Evolutionary conservation across 2,797 vertebrate species (phyloP).

Genomic region (Sciurus vulgaris): DNA sequence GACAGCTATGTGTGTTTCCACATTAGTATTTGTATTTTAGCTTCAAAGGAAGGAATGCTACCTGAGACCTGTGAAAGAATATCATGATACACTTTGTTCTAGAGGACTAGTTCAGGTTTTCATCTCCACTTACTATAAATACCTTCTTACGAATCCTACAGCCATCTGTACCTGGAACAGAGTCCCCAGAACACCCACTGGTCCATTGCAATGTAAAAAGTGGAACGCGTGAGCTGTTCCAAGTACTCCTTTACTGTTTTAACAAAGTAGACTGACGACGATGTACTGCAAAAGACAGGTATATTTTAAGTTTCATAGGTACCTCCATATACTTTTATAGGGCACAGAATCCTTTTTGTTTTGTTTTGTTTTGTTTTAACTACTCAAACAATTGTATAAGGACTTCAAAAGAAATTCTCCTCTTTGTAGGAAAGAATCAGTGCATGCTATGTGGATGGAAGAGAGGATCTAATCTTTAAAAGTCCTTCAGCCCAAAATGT

Average conservation of each 20-base stretch:
- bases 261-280: not conserved
- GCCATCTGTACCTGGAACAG: conserved; percentile 51
- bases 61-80: conserved; percentile 1
- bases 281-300: not conserved
- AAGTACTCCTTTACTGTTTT: not conserved
- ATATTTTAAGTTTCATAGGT: not conserved
- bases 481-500: conserved; percentile 17
- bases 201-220: not conserved
- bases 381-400: not conserved
- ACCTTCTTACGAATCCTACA: conserved; percentile 10
- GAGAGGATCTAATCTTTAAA: not conserved
- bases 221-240: conserved; percentile 33
- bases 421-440: not conserved
- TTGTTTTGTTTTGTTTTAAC: not conserved
- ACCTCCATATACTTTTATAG: not conserved
- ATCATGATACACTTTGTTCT: conserved; percentile 47
- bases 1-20: not conserved
- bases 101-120: conserved; percentile 38
- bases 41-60: not conserved
- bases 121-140: conserved; percentile 74
- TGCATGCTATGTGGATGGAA: not conserved
- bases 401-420: not conserved
- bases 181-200: not conserved
- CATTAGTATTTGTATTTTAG: not conserved
- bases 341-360: not conserved